A percentile compares a stretch with the other conserved stretches of the same genome.
phyloP scores from a whole-genome alignment of 1,140 invertebrate genomes.

The Linepithema humile region DNA sequence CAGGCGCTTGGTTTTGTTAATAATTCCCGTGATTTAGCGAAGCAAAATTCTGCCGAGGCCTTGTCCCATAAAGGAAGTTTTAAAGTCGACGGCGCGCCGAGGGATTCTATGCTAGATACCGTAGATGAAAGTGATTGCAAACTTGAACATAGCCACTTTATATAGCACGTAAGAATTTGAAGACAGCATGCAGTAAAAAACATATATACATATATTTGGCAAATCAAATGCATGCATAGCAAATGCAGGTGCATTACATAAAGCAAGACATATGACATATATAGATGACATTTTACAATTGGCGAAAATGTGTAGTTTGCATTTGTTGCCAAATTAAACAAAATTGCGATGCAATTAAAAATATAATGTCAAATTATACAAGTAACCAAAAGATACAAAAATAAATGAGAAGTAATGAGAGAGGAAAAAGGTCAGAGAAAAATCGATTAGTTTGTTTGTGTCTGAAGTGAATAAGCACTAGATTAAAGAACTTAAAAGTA shows the following conservation, averaged over 20 bases:
- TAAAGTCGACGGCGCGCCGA: conserved; percentile 83
- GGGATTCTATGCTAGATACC: conserved; percentile 84
- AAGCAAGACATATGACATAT: conserved; percentile 20
- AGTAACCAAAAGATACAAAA: conserved; percentile 52
- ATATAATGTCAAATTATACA: conserved; percentile 31
- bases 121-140: conserved; percentile 84
- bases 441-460: conserved; percentile 72
- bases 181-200: conserved; percentile 27
- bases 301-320: not conserved
- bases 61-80: conserved; percentile 89
- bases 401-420: conserved; percentile 67
- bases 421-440: conserved; percentile 65
- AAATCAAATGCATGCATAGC: conserved; percentile 17
- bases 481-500: conserved; percentile 48
- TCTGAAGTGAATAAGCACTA: conserved; percentile 53
- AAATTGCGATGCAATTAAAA: conserved; percentile 36
- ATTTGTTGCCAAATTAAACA: conserved; percentile 10
- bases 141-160: conserved; percentile 85
- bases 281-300: not conserved
- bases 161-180: not conserved
- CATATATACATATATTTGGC: not conserved
- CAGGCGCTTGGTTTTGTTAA: conserved; percentile 86
- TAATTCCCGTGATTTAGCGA: conserved; percentile 89
- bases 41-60: conserved; percentile 90
- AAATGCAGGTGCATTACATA: not conserved